These are phyloP conservation scores for Muscicapa striata DNA, from an alignment of 2,797 vertebrate genomes.

Conservation along the genomic window DNA sequence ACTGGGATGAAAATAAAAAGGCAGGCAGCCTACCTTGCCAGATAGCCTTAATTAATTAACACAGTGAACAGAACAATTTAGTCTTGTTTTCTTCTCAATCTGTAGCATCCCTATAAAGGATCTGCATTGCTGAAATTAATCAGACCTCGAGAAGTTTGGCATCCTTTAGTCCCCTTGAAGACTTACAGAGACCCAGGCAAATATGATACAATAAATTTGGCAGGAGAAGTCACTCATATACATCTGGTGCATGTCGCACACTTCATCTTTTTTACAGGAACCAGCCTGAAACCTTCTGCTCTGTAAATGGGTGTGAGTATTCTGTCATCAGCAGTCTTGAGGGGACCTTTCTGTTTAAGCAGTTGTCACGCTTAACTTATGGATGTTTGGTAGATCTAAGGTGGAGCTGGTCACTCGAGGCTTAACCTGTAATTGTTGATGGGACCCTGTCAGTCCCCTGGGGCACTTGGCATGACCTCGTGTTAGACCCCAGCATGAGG, in stretches of 20 bases:
- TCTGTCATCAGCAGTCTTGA: background rate
- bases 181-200: constrained; percentile 27
- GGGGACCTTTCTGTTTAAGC: background rate
- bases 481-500: rapidly evolving
- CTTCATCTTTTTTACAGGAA: background rate
- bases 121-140: constrained; percentile 15
- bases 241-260: background rate
- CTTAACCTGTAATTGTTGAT: background rate
- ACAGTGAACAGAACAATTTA: background rate
- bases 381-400: background rate
- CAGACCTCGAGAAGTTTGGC: constrained; percentile 22
- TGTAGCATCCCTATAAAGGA: background rate
- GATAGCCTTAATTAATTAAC: constrained; percentile 38
- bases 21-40: background rate
- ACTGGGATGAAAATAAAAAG: constrained; percentile 19
- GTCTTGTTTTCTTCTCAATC: background rate
- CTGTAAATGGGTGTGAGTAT: background rate
- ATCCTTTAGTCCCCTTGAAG: constrained; percentile 23
- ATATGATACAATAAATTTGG: background rate
- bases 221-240: background rate
- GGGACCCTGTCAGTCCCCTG: background rate
- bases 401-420: rapidly evolving
- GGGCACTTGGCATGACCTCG: background rate
- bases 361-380: rapidly evolving
- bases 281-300: background rate